These are phyloP conservation scores for Polypedilum vanderplanki DNA, from an alignment of 1,140 invertebrate genomes.

Conservation along the genomic window DNA sequence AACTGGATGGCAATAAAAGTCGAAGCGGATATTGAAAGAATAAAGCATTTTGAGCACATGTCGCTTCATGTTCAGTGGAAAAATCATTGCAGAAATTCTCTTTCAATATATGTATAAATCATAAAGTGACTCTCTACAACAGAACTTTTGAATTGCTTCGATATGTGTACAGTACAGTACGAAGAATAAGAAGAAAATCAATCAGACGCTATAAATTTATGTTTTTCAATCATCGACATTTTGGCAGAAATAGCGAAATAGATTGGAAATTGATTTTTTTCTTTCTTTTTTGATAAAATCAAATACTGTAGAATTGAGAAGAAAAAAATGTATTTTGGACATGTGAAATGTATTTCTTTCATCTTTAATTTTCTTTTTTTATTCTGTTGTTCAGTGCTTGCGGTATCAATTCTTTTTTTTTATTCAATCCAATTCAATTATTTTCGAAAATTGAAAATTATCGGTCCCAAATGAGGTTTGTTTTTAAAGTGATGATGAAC, in stretches of 20 bases:
- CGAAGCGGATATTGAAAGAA: slow-evolving; percentile 24
- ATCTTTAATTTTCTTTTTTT: too few species aligned
- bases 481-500: too few species aligned
- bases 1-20: slow-evolving; percentile 28
- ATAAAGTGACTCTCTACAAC: not conserved
- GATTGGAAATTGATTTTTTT: not conserved
- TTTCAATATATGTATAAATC: not conserved
- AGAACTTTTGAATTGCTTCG: not conserved
- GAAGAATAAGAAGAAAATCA: not conserved
- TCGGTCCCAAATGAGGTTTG: too few species aligned
- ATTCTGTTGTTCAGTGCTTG: too few species aligned
- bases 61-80: not conserved
- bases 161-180: not conserved
- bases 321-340: too few species aligned
- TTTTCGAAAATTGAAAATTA: too few species aligned
- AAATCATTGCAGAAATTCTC: not conserved
- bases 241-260: not conserved
- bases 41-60: slow-evolving; percentile 24
- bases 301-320: too few species aligned
- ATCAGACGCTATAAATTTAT: slow-evolving; percentile 26
- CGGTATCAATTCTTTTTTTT: too few species aligned
- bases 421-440: too few species aligned
- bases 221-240: slow-evolving; percentile 17
- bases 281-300: not conserved
- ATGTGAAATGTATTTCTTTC: too few species aligned